phyloP scores from a whole-genome alignment of 1,140 invertebrate species.

The Musca vetustissima region DNA sequence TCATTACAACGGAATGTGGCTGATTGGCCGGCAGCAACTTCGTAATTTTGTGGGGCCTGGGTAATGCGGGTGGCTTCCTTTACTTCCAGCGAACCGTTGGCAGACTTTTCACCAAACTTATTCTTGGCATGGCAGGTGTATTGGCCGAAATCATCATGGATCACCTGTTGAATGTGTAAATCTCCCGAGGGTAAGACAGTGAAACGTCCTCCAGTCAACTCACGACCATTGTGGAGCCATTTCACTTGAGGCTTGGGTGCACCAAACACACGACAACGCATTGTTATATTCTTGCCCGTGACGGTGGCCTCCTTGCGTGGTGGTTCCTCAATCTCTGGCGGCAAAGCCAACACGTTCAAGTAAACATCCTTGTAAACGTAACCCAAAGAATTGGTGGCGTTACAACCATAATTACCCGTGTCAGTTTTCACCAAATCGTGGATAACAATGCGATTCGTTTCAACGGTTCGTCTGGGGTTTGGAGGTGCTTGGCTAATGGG shows the following conservation, averaged over 20 bases:
- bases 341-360: conserved; percentile 91
- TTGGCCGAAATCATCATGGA: conserved; percentile 80
- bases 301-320: conserved; percentile 80
- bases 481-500: conserved; percentile 75
- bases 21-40: conserved; percentile 82
- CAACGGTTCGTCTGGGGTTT: conserved; percentile 71
- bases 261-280: conserved; percentile 93
- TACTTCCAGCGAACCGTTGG: conserved; percentile 75
- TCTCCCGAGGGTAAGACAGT: conserved; percentile 75
- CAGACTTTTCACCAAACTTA: conserved; percentile 82
- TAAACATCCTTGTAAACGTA: conserved; percentile 98
- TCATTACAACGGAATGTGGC: conserved; percentile 95
- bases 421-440: conserved; percentile 83
- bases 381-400: conserved; percentile 96
- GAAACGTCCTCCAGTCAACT: conserved; percentile 78
- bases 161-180: conserved; percentile 80
- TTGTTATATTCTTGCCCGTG: conserved; percentile 76
- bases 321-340: conserved; percentile 85
- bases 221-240: conserved; percentile 82
- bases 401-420: conserved; percentile 97
- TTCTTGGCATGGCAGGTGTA: conserved; percentile 93
- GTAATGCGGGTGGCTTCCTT: conserved; percentile 86
- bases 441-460: conserved; percentile 77
- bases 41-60: conserved; percentile 84
- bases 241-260: conserved; percentile 93